A percentile compares a stretch with the other conserved stretches of the same genome.
These are phyloP conservation scores for Meghimatium bilineatum DNA, from an alignment of 2,888 invertebrate species.

Conservation along the genomic window DNA sequence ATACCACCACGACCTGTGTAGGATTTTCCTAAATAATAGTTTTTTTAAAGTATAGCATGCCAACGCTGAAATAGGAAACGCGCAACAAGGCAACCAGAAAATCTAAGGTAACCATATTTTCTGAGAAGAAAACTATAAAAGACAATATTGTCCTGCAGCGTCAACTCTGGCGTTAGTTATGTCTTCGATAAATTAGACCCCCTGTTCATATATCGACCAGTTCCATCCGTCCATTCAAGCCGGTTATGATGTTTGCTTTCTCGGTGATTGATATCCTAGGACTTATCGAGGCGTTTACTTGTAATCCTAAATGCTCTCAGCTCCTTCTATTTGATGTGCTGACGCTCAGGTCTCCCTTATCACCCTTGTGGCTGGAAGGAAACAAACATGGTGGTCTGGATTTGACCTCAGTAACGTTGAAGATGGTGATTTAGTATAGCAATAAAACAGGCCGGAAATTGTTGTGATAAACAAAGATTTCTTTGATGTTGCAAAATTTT, in stretches of 20 bases:
- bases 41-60: too few relatives aligned
- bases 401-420: not conserved
- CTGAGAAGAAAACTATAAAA: not conserved
- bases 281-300: slow-evolving; percentile 35
- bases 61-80: too few relatives aligned
- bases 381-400: slow-evolving; percentile 31
- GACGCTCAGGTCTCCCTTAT: slow-evolving; percentile 22
- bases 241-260: not conserved
- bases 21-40: too few relatives aligned
- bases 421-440: slow-evolving; percentile 30
- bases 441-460: slow-evolving; percentile 21
- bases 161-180: not conserved
- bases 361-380: slow-evolving; percentile 21
- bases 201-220: slow-evolving; percentile 28
- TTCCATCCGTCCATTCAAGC: not conserved
- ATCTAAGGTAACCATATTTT: not conserved
- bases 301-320: slow-evolving; percentile 22
- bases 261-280: slow-evolving; percentile 32
- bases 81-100: too few relatives aligned
- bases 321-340: slow-evolving; percentile 35
- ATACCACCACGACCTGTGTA: too few relatives aligned
- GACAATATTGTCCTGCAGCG: not conserved
- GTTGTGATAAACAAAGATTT: slow-evolving; percentile 25
- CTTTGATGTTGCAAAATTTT: slow-evolving; percentile 38
- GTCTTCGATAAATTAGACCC: not conserved